Evolutionary conservation across 2,113 vertebrate species (phyloP), one percentile per base, ranked within the genome.

Genomic region (Saimiri boliviensis): DNA sequence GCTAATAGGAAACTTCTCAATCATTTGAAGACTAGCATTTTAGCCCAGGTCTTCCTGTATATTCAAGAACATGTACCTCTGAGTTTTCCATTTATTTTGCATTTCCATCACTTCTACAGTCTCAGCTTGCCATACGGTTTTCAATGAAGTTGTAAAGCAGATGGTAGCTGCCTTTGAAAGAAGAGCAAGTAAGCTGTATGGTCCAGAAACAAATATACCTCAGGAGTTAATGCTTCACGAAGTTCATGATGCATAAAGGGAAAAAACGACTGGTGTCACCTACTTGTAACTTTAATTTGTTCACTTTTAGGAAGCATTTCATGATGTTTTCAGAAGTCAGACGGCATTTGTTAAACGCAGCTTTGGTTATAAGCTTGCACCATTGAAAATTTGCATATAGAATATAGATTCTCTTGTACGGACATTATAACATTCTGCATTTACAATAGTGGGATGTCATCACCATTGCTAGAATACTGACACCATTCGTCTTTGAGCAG

Each of bases 41-140:
- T 98, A 99, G 99, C 94, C 99, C 99, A 0, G 99, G 99, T 35
- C 99, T 99, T 96, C 99, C 99, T 35, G 99, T 99, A 32, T 99
- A 99, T 96, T 99, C 99, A 60, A 99, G 99, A 37, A 99, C 99
- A 3, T 99, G 99, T 93, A 99, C 99, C 3, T 98, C 99, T 97
- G 99, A 99, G 97, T 99, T 99, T 97, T 98, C 99, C 94, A 98
- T 99, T 98, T 99, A 99, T 88, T 99, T 99, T 42, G 99, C 99
- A 98, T 99, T 99, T 93, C 99, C 99, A 58, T 99, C 99, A 13
- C 99, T 99, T 93, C 98, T 99, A 32, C 99, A 99, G 98, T 99
- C 99, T 56, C 99, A 99, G 92, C 98, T 99, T 0, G 99, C 99
- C 37, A 98, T 99, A 0, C 91, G 99, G 11, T 99, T 99, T 99